phyloP scores from a whole-genome alignment of 2,113 vertebrate species.

The human region GRCh38 chr14:59167001-59167500 shows the following conservation, averaged over 20 bases:
- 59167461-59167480: not conserved
- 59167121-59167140: not conserved
- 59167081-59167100: not conserved
- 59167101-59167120: not conserved
- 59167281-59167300: not conserved
- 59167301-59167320: not conserved
- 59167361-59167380: not conserved
- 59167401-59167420: not conserved
- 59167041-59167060: not conserved
- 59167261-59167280: not conserved
- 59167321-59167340: not conserved
- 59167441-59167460: not conserved
- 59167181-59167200: not conserved
- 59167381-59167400: not conserved
- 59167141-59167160: not conserved
- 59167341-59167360: not conserved
- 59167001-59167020: slow-evolving; percentile 4
- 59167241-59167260: not conserved
- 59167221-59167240: not conserved
- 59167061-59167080: not conserved
- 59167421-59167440: not conserved
- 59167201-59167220: not conserved
- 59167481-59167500: not conserved
- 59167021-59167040: not conserved
- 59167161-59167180: not conserved